Conservation (phyloP, 92 coral and sea anemone genomes). For the Phymanthus crucifer region DNA sequence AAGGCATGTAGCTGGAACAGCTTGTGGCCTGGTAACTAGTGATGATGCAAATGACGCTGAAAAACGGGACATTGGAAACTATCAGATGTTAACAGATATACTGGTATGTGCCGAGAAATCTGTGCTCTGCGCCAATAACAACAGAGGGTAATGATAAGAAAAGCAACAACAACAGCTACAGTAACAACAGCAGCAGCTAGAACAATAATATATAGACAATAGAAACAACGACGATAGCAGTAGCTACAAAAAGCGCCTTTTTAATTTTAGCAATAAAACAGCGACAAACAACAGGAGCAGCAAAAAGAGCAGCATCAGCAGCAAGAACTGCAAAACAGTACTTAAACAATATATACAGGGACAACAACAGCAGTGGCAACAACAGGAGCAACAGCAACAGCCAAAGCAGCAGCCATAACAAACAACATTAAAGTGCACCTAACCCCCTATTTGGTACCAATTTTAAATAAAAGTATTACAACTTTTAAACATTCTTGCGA, state of each 20-base stretch:
- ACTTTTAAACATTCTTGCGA: no score
- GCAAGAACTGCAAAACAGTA: no score
- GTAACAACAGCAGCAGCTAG: not conserved
- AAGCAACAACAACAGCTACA: not conserved
- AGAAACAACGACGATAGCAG: no score
- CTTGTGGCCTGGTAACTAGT: conserved; percentile 92
- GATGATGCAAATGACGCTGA: conserved; percentile 73
- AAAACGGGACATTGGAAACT: conserved; percentile 65
- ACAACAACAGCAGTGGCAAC: no score
- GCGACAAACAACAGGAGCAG: no score
- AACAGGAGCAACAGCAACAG: no score
- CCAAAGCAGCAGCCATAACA: no score
- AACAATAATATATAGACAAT: not conserved
- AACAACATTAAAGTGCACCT: no score
- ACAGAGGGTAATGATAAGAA: not conserved
- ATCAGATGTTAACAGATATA: conserved; percentile 87
- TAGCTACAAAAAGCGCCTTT: no score
- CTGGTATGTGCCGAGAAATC: conserved; percentile 61
- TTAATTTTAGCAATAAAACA: not conserved
- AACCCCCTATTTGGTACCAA: no score
- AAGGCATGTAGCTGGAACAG: conserved; percentile 86
- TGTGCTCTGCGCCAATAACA: not conserved
- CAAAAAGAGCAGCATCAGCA: not conserved
- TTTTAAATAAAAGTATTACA: no score
- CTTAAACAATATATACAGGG: no score